A percentile compares a stretch with the other conserved stretches of the same genome.
These are phyloP conservation scores for Peromyscus eremicus DNA, from an alignment of 2,797 vertebrate genomes.

Conservation along the genomic window DNA sequence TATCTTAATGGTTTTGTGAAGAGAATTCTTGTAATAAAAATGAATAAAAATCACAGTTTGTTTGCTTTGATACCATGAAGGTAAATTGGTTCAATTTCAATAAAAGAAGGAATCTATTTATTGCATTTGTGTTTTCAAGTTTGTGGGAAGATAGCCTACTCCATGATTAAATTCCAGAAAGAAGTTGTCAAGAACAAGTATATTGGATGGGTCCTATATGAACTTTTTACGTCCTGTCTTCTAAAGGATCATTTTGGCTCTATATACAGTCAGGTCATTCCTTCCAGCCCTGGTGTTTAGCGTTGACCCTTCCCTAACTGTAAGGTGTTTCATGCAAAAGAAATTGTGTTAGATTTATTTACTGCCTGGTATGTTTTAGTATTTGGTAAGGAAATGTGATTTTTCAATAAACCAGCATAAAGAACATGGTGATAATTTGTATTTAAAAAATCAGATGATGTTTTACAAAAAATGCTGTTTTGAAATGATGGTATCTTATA, in stretches of 20 bases:
- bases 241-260: not conserved
- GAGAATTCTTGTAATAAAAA: constrained; percentile 56
- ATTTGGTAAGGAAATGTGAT: constrained; percentile 36
- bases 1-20: constrained; percentile 50
- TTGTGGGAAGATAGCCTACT: constrained; percentile 36
- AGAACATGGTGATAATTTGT: constrained; percentile 38
- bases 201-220: not conserved
- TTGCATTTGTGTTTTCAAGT: constrained; percentile 6
- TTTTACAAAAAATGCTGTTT: constrained; percentile 55
- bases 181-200: constrained; percentile 30
- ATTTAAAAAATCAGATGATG: constrained; percentile 33
- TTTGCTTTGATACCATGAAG: constrained; percentile 65
- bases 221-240: not conserved
- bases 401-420: constrained; percentile 46
- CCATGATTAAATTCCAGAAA: constrained; percentile 22
- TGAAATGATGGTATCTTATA: constrained; percentile 39
- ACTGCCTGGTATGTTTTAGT: constrained; percentile 24
- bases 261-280: not conserved
- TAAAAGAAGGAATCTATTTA: constrained; percentile 22
- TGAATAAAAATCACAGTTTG: constrained; percentile 20
- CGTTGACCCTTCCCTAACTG: not conserved
- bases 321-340: constrained; percentile 32
- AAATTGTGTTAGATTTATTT: constrained; percentile 32
- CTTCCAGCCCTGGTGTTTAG: not conserved
- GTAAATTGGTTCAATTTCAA: constrained; percentile 49